Evolutionary conservation across 2,113 vertebrate species (phyloP).

Genomic region (Odocoileus hemionus): DNA sequence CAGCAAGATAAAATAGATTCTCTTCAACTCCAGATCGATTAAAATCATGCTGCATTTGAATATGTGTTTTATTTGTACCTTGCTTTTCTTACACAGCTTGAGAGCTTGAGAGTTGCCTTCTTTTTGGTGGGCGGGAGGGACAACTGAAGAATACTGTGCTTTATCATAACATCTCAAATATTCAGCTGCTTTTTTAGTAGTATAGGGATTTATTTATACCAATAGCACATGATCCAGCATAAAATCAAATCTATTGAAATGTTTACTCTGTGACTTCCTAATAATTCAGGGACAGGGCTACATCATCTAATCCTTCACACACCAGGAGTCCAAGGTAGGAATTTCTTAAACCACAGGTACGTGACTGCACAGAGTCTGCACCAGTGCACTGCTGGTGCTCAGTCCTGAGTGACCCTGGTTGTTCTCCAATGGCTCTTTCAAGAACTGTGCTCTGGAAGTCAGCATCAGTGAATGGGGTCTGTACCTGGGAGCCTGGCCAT

Average conservation of each 20-base stretch:
- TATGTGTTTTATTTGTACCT: background rate
- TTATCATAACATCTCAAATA: background rate
- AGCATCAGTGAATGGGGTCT: constrained; percentile 89
- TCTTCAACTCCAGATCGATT: background rate
- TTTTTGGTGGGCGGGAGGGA: background rate
- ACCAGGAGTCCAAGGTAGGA: constrained; percentile 75
- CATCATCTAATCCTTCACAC: rapidly evolving
- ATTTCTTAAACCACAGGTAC: constrained; percentile 93
- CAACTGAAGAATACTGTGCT: background rate
- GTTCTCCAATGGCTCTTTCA: constrained; percentile 93
- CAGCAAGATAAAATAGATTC: background rate
- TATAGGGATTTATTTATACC: background rate
- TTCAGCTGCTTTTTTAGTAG: background rate
- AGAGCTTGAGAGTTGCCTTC: background rate
- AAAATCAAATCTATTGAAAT: no score
- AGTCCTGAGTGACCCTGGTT: constrained; percentile 91
- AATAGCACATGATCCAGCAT: rapidly evolving
- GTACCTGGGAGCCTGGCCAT: constrained; percentile 86
- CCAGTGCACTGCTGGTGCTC: constrained; percentile 97
- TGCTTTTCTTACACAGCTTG: background rate
- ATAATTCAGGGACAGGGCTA: background rate
- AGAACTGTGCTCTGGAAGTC: constrained; percentile 88
- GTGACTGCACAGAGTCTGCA: constrained; percentile 90
- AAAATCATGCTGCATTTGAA: background rate
- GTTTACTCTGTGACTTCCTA: background rate